Evolutionary conservation across 2,113 vertebrate species (phyloP).

Genomic region (Cebus imitator): DNA sequence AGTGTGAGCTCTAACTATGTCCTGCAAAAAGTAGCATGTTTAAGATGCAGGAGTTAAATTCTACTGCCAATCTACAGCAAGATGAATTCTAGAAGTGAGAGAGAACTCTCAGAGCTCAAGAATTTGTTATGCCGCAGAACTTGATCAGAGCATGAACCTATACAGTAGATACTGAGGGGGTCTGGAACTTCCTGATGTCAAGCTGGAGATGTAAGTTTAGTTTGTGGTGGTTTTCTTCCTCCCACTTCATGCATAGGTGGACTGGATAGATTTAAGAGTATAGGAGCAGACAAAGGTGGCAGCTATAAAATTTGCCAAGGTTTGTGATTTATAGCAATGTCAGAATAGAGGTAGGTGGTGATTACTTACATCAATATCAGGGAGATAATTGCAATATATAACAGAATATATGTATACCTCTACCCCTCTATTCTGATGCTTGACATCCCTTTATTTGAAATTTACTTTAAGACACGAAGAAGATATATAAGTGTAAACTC

Average conservation of each 20-base stretch:
- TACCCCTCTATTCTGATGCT: neutral
- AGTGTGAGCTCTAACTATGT: neutral
- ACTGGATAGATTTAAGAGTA: neutral
- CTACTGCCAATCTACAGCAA: neutral
- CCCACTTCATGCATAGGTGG: neutral
- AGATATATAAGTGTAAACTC: neutral
- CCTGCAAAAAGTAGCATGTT: neutral
- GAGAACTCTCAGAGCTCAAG: neutral
- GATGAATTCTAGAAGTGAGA: neutral
- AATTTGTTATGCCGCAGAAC: neutral
- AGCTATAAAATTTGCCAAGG: neutral
- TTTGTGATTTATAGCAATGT: neutral
- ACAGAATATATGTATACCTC: neutral
- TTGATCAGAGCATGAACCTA: neutral
- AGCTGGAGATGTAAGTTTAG: neutral
- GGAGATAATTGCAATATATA: neutral
- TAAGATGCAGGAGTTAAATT: neutral
- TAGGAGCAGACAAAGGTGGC: neutral
- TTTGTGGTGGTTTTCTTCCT: neutral
- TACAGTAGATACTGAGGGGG: accelerated
- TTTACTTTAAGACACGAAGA: neutral
- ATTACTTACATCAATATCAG: conserved; percentile 8
- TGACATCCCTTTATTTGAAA: conserved; percentile 25
- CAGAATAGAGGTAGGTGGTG: neutral
- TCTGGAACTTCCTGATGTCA: neutral